Base-by-base conservation (phyloP, 1,140 invertebrate genomes). In the Pachyrhynchus sulphureomaculatus region DNA sequence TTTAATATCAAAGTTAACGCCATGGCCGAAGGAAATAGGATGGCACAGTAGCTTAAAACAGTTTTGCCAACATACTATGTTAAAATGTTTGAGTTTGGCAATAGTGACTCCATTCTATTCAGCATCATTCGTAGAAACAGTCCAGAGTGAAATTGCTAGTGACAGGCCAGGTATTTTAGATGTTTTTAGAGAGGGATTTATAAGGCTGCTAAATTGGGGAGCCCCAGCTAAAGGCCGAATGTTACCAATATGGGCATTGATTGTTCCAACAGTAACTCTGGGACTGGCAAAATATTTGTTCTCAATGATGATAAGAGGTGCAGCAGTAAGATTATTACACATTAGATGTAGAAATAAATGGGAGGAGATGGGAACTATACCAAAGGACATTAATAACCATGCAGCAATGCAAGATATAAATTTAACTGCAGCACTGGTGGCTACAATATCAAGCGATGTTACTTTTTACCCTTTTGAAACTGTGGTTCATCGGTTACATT, bases 61-160 rank as follows among this genome's bases (percentile, higher is more conserved):
- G 59, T 87, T 93, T 72, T 84, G 88, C 23, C 90, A 93, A 76
- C 91, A 94, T 71, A 76, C 92, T 45, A 76, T 92, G 39, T 77
- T 94, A 5, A 95, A 94, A 86, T 87, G 89, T 68, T 78, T 93
- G 29, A 89, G 90, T 68, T 83, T 93, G 72, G 88, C 91, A 54
- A 78, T 96, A 21, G 86, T 95, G 4, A 92, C 93, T 23, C 95
- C 96, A 62, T 97, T 97, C 76, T 93, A 92, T 74, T 92, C 92
- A 12, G 92, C 94, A 13, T 95, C 93, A 66, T 80, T 96, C 23
- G 91, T 97, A 2, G 95, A 98, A 81, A 97, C 93, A 4, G 94
- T 97, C 2, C 95, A 98, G 76, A 96, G 93, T 77, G 93, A 96
- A 73, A 94, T 98, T 67, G 93, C 94, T 5, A 95, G 92, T 76